These are phyloP conservation scores for Oxyteleia sp. DNA, from an alignment of 2,888 invertebrate genomes.

Conservation along the genomic window DNA sequence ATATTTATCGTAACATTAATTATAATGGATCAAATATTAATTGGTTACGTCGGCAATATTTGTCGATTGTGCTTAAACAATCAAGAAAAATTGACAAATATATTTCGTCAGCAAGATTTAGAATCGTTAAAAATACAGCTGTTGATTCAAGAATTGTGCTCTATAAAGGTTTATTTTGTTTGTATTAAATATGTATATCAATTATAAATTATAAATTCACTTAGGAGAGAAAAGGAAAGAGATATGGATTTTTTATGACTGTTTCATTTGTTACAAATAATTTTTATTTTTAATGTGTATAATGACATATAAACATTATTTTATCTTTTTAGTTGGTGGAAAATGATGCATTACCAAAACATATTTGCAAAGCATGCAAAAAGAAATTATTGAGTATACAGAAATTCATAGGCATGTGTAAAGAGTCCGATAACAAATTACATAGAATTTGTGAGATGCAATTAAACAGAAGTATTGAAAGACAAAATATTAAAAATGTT, in stretches of 20 bases:
- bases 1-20: background rate
- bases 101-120: conserved; percentile 36
- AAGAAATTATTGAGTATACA: conserved; percentile 32
- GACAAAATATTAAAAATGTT: background rate
- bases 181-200: background rate
- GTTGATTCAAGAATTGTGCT: conserved; percentile 43
- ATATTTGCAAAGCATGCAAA: conserved; percentile 27
- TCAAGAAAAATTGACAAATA: conserved; percentile 30
- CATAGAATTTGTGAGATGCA: conserved; percentile 36
- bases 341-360: conserved; percentile 30
- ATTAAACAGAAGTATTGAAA: conserved; percentile 1
- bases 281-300: too few relatives aligned
- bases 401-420: conserved; percentile 52
- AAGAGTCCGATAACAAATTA: conserved; percentile 50
- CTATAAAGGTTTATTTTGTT: conserved; percentile 31
- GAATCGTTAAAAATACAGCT: conserved; percentile 56
- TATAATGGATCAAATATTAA: conserved; percentile 15
- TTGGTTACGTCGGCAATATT: conserved; percentile 6
- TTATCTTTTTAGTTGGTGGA: conserved; percentile 10
- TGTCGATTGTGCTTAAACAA: conserved; percentile 49
- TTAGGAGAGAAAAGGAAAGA: too few relatives aligned
- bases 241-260: too few relatives aligned
- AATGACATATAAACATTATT: background rate
- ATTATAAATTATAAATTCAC: too few relatives aligned
- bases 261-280: too few relatives aligned